Evolutionary conservation across 2,797 vertebrate genomes (phyloP).

Genomic region (Margarornis squamiger): DNA sequence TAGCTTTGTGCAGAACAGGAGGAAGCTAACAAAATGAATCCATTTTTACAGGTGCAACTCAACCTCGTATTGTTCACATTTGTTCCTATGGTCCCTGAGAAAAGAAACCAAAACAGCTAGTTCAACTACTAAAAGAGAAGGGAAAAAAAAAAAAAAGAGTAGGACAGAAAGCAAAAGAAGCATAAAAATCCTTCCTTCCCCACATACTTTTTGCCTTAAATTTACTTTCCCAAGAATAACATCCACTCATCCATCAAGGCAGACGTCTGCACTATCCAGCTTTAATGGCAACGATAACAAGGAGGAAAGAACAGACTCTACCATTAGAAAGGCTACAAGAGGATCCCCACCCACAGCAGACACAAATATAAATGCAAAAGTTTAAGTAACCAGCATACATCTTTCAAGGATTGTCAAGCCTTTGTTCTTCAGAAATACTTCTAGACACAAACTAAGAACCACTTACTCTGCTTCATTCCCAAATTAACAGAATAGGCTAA

Average conservation of each 20-base stretch:
- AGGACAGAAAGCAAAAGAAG: background rate
- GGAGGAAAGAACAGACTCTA: background rate
- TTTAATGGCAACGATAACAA: background rate
- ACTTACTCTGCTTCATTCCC: background rate
- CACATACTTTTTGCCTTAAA: background rate
- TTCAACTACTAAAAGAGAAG: background rate
- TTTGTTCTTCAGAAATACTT: background rate
- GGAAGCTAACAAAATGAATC: slow-evolving; percentile 51
- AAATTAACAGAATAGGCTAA: background rate
- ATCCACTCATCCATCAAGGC: background rate
- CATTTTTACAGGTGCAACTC: slow-evolving; percentile 60
- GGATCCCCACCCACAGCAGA: background rate
- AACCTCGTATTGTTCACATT: slow-evolving; percentile 37
- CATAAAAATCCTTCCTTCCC: background rate
- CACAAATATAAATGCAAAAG: background rate
- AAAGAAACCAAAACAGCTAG: slow-evolving; percentile 21
- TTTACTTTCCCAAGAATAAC: background rate
- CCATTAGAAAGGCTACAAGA: background rate
- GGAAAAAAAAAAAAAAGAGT: background rate
- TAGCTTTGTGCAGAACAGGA: slow-evolving; percentile 60
- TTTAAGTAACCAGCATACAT: background rate
- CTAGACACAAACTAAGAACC: background rate
- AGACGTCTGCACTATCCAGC: background rate
- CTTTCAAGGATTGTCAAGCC: background rate
- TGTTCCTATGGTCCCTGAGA: slow-evolving; percentile 37